Percentiles rank a stretch among this genome's conserved stretches.
These are phyloP conservation scores for Meandrusa payeni DNA, from an alignment of 2,888 invertebrate genomes.

Conservation along the genomic window DNA sequence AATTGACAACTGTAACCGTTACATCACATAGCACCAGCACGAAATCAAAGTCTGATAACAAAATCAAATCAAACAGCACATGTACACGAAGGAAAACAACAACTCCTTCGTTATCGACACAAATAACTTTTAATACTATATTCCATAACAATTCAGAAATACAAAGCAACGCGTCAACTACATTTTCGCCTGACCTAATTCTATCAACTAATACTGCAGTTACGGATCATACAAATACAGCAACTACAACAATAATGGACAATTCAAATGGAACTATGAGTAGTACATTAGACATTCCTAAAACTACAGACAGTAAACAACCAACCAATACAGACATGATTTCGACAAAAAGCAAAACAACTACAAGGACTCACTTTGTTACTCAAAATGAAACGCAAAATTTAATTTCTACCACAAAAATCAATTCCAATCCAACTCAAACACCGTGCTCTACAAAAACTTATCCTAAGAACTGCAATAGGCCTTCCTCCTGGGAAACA, in stretches of 20 bases:
- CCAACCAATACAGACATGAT: neutral
- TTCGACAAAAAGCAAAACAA: neutral
- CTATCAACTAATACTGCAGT: neutral
- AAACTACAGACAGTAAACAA: neutral
- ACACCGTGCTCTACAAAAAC: constrained; percentile 20
- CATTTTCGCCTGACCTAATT: neutral
- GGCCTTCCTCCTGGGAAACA: constrained; percentile 61
- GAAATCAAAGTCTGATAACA: neutral
- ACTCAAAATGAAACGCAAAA: constrained; percentile 16
- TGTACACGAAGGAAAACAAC: constrained; percentile 12
- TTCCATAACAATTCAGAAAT: neutral
- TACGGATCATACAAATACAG: neutral
- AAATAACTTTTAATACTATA: neutral
- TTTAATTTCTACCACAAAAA: neutral
- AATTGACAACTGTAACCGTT: neutral
- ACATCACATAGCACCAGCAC: neutral
- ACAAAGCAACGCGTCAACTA: neutral
- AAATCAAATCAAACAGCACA: neutral
- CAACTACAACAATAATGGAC: neutral
- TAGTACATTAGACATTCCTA: neutral
- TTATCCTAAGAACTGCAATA: constrained; percentile 46
- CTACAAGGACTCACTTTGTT: neutral
- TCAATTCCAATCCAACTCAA: constrained; percentile 8
- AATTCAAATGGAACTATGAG: neutral
- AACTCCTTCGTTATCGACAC: neutral